Evolutionary conservation across 2,888 invertebrate species (phyloP).

Genomic region (Dicyrtomina minuta): DNA sequence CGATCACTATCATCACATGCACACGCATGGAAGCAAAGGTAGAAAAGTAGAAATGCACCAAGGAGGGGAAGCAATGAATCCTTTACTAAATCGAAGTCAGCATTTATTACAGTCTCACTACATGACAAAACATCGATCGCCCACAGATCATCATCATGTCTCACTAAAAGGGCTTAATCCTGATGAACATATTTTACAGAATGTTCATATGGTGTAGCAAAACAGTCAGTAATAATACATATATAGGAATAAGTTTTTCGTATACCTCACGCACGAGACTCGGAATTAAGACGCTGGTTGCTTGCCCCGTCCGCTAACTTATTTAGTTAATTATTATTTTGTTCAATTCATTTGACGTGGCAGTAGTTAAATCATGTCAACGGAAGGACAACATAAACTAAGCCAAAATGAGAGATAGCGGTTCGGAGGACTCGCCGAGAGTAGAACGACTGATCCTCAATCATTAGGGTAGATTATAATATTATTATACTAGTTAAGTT

Average conservation of each 20-base stretch:
- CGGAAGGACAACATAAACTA: not conserved
- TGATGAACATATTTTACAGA: slow-evolving; percentile 53
- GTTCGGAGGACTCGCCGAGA: slow-evolving; percentile 1
- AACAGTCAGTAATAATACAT: not conserved
- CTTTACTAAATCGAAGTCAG: slow-evolving; percentile 49
- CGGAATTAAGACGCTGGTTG: slow-evolving; percentile 18
- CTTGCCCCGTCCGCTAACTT: slow-evolving; percentile 27
- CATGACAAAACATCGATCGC: slow-evolving; percentile 46
- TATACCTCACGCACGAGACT: slow-evolving; percentile 25
- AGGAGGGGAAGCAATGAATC: slow-evolving; percentile 51
- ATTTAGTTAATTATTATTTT: slow-evolving; percentile 3
- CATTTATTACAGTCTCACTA: slow-evolving; percentile 41
- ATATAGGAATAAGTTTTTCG: slow-evolving; percentile 5
- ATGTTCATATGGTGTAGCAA: slow-evolving; percentile 53
- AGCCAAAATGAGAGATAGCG: slow-evolving; percentile 15
- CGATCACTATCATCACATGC: slow-evolving; percentile 45
- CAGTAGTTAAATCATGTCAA: not conserved
- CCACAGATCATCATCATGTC: slow-evolving; percentile 52
- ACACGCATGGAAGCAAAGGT: slow-evolving; percentile 47
- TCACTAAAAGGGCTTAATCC: slow-evolving; percentile 52
- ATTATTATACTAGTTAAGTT: slow-evolving; percentile 21
- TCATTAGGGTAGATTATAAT: slow-evolving; percentile 20
- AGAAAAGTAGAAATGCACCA: slow-evolving; percentile 51
- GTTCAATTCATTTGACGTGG: slow-evolving; percentile 3
- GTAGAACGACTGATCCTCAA: slow-evolving; percentile 30